Conservation (phyloP, 2,888 invertebrate genomes). For the Pristionchus exspectatus region DNA sequence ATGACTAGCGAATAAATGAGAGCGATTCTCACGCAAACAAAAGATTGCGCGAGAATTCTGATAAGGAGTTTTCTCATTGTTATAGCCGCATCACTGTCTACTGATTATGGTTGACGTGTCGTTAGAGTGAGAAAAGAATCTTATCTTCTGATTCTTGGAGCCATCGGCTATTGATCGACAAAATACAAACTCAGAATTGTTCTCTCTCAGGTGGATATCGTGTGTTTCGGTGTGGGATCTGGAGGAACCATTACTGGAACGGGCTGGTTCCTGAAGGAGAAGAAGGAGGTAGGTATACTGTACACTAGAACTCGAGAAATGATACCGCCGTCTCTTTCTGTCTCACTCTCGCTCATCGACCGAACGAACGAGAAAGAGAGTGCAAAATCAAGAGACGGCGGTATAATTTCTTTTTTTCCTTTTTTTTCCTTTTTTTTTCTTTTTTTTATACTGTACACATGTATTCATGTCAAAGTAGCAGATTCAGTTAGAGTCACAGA, state of each 20-base stretch:
- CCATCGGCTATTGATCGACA: neutral
- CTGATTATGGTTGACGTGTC: neutral
- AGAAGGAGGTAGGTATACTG: conserved; percentile 60
- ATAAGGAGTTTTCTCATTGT: too few species aligned
- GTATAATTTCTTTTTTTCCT: too few species aligned
- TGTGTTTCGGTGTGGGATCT: conserved; percentile 74
- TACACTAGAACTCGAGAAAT: too few species aligned
- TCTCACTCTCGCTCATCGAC: too few species aligned
- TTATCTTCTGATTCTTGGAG: too few species aligned
- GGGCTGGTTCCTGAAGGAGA: conserved; percentile 63
- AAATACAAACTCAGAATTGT: neutral
- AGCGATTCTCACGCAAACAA: neutral
- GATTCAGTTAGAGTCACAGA: neutral
- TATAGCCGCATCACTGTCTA: too few species aligned
- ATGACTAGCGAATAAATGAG: neutral
- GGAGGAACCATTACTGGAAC: conserved; percentile 72
- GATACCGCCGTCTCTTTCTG: too few species aligned
- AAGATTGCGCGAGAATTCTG: too few species aligned
- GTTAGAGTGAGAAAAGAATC: neutral
- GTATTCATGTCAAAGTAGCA: neutral
- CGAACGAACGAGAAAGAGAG: too few species aligned
- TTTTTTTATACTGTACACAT: neutral
- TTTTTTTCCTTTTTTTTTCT: too few species aligned
- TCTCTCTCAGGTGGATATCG: conserved; percentile 69
- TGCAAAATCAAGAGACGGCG: too few species aligned